These are phyloP conservation scores for Natrix natrix DNA, from an alignment of 2,797 vertebrate species.

Conservation along the genomic window DNA sequence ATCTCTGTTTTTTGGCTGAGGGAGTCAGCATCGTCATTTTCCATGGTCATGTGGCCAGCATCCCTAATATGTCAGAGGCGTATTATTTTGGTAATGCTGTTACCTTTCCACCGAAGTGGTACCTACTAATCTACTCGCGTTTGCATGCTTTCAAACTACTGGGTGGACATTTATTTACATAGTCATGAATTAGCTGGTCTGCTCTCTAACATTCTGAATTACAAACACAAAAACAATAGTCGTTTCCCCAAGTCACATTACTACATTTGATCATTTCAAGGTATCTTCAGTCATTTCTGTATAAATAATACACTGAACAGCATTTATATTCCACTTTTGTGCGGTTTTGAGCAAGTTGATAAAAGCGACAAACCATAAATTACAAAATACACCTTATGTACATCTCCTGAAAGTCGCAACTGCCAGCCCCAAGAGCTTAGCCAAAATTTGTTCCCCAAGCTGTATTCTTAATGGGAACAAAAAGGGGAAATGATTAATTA, in stretches of 20 bases:
- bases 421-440: not conserved
- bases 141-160: not conserved
- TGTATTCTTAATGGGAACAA: not conserved
- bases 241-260: not conserved
- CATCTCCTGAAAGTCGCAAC: not conserved
- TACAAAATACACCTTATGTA: not conserved
- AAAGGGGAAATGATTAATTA: not conserved
- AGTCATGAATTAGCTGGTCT: not conserved
- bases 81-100: not conserved
- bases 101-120: not conserved
- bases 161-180: not conserved
- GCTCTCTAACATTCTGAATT: not conserved
- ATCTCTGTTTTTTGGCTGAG: not conserved
- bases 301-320: not conserved
- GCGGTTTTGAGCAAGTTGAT: not conserved
- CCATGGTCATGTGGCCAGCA: not conserved
- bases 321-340: not conserved
- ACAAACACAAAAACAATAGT: not conserved
- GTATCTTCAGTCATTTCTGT: conserved; percentile 8
- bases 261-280: not conserved
- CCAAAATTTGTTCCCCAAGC: not conserved
- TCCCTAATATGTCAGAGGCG: not conserved
- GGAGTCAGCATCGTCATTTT: not conserved
- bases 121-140: not conserved
- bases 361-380: not conserved